Evolutionary conservation across 2,797 vertebrate species (phyloP).

Genomic region (Mionectes olivaceus): DNA sequence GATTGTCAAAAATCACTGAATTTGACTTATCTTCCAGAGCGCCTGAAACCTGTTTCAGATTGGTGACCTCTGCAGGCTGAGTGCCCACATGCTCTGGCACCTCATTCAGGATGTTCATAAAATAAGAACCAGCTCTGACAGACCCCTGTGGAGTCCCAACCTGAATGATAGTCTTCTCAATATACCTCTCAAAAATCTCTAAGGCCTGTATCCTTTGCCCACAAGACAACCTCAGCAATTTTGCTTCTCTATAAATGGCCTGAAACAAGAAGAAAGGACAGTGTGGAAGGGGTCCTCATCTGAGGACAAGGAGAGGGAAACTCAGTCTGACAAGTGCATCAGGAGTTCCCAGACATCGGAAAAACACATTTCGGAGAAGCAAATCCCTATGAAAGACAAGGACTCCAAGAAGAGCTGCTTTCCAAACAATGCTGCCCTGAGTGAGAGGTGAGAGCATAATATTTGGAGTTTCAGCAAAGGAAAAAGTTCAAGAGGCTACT

Average conservation of each 20-base stretch:
- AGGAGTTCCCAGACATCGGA: neutral
- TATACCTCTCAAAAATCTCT: neutral
- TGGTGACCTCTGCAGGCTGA: slow-evolving; percentile 38
- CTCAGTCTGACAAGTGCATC: neutral
- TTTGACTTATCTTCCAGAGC: neutral
- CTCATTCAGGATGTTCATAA: neutral
- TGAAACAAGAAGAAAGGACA: neutral
- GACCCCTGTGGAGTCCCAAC: neutral
- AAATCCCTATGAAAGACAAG: neutral
- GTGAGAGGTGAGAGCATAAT: neutral
- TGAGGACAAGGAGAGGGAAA: neutral
- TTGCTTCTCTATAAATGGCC: neutral
- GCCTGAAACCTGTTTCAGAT: neutral
- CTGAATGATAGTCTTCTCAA: neutral
- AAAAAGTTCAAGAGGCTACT: neutral
- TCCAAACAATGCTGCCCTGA: neutral
- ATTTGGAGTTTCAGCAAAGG: neutral
- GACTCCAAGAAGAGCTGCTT: neutral
- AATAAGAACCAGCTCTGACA: neutral
- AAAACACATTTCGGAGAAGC: neutral
- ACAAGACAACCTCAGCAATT: neutral
- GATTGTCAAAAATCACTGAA: neutral
- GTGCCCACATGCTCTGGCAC: neutral
- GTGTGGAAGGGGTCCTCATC: neutral
- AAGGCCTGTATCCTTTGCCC: neutral